Conservation (phyloP, 2,113 vertebrate species). For the Sceloporus tristichus region DNA sequence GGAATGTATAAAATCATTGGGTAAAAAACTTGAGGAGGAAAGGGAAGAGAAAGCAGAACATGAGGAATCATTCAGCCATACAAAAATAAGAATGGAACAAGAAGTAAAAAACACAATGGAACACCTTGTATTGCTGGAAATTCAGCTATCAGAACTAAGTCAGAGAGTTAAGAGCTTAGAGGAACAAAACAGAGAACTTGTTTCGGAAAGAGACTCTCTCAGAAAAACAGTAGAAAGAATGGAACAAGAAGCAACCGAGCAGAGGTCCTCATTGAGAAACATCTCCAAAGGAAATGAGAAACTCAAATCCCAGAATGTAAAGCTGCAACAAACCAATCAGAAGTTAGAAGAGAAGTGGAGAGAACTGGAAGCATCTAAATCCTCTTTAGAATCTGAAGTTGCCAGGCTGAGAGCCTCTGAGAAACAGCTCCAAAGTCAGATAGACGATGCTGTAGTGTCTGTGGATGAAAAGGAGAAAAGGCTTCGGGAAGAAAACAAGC, state of each 20-base stretch:
- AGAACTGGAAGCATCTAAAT: conserved; percentile 71
- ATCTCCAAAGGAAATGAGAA: conserved; percentile 66
- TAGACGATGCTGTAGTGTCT: conserved; percentile 68
- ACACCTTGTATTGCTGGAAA: conserved; percentile 79
- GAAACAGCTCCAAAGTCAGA: conserved; percentile 78
- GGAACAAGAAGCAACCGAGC: conserved; percentile 71
- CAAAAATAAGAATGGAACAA: conserved; percentile 75
- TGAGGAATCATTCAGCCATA: conserved; percentile 70
- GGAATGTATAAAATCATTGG: conserved; percentile 76
- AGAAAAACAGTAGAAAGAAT: conserved; percentile 69
- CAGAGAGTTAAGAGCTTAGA: conserved; percentile 82
- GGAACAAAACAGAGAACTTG: conserved; percentile 80
- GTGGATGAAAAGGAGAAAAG: conserved; percentile 78
- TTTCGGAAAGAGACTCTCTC: conserved; percentile 77
- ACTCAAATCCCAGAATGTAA: conserved; percentile 70
- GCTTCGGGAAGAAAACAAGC: conserved; percentile 77
- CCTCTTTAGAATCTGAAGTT: conserved; percentile 73
- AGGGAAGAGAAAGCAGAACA: conserved; percentile 71
- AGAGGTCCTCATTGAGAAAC: conserved; percentile 61
- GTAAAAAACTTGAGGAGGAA: conserved; percentile 77
- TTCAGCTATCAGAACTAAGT: conserved; percentile 77
- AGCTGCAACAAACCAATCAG: conserved; percentile 72
- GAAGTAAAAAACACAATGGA: conserved; percentile 72
- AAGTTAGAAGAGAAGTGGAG: conserved; percentile 72
- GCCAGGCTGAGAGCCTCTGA: conserved; percentile 77